Evolutionary conservation across 2,888 invertebrate species (phyloP), one percentile per base, ranked within the genome.

Genomic region (Pyrrhia umbra): DNA sequence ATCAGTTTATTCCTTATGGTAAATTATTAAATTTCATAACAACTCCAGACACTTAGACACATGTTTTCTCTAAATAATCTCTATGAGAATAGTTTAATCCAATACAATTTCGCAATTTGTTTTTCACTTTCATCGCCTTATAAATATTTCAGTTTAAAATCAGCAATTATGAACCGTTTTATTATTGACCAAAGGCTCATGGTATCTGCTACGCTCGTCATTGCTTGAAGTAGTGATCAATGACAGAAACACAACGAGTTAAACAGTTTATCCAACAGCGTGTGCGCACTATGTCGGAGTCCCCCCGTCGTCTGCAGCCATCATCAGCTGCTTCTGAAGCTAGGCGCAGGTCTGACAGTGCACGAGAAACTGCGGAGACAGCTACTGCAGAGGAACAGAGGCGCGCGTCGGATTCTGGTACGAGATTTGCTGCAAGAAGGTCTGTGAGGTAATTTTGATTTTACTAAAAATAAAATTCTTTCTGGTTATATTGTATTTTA

Each of bases 241-340:
- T 45, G 34, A 65, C 64, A 49, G 75, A 72, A 75, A 59, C 72
- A 63, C 61, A 49, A 42, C 80, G 50, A 70, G 62, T 70, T 50
- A 64, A 68, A 68, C 55, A 71, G 77, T 76, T 77, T 76, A 67
- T 76, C 60, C 76, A 71, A 70, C 84, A 94, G 91, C 91, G 94
- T 18, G 90, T 90, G 6, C 92, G 92, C 18, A 93, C 91, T 2
- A 85, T 91, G 86, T 88, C 93, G 65, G 94, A 94, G 81, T 90
- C 91, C 40, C 93, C 94, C 0, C 91, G 94, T 0, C 92, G 94
- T 3, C 85, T 93, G 59, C 90, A 88, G 54, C 90, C 92, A 0
- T 81, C 88, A 0, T 69, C 84, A 2, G 81, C 83, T 2, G 79
- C 86, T 27, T 82, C 83, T 0, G 93, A 93, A 54, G 90, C 92